A percentile compares a stretch with the other conserved stretches of the same genome.
Evolutionary conservation across 2,113 vertebrate species (phyloP).

Genomic region (Hypocryptadius cinnamomeus): DNA sequence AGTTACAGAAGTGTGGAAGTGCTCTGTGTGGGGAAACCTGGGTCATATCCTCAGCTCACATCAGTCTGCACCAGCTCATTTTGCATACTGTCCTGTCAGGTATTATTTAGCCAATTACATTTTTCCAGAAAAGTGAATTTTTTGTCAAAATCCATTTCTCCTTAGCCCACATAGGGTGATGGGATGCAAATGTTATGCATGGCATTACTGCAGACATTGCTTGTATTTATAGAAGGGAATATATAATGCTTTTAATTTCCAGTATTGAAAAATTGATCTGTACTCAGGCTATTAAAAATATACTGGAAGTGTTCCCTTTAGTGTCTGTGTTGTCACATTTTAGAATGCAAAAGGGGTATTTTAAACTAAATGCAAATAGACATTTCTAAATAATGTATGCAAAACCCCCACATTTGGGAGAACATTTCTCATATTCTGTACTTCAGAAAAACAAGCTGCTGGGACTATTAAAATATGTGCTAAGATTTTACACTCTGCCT

Average conservation of each 20-base stretch:
- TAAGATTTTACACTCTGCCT: neutral
- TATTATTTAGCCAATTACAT: neutral
- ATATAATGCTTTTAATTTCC: neutral
- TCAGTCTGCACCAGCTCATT: neutral
- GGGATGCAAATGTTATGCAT: neutral
- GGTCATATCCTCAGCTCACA: neutral
- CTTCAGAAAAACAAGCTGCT: neutral
- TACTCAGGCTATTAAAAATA: neutral
- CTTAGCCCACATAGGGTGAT: neutral
- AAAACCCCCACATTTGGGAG: neutral
- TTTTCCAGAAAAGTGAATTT: neutral
- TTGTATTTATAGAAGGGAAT: neutral
- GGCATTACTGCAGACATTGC: neutral
- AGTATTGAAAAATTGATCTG: neutral
- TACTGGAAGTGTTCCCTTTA: neutral
- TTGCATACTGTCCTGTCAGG: neutral
- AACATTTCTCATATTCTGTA: neutral
- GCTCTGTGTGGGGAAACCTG: neutral
- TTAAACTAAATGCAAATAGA: neutral
- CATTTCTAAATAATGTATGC: neutral
- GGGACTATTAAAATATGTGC: neutral
- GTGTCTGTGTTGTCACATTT: neutral
- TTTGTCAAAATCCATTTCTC: neutral
- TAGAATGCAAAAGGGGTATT: neutral
- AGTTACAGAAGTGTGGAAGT: neutral